phyloP scores from a whole-genome alignment of 2,113 vertebrate species.

The Indicator indicator region DNA sequence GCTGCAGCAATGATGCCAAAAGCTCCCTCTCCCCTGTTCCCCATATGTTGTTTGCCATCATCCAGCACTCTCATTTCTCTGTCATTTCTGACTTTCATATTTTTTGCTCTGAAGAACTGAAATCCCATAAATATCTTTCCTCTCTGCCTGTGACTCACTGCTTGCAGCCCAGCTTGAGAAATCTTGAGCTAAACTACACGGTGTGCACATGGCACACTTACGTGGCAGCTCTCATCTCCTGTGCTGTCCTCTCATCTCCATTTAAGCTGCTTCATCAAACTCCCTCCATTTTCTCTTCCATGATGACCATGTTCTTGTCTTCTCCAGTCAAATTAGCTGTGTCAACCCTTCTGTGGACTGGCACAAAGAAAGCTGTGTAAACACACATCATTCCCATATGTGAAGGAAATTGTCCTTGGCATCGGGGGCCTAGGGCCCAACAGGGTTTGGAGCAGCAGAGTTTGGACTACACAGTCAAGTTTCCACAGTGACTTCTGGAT shows the following conservation, averaged over 20 bases:
- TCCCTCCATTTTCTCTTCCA: background rate
- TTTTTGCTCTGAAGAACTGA: slow-evolving; percentile 8
- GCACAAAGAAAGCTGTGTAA: background rate
- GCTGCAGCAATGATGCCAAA: background rate
- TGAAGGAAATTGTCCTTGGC: background rate
- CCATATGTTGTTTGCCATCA: slow-evolving; percentile 22
- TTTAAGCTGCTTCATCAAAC: background rate
- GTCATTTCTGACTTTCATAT: slow-evolving; percentile 9
- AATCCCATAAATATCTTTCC: slow-evolving; percentile 24
- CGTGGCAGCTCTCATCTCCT: background rate
- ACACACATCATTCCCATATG: background rate
- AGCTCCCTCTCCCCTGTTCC: slow-evolving; percentile 8
- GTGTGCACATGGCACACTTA: background rate
- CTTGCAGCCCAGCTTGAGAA: slow-evolving; percentile 5
- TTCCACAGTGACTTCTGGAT: background rate
- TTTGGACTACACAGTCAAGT: background rate
- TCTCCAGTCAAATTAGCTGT: background rate
- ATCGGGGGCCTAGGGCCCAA: background rate
- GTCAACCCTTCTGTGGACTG: background rate
- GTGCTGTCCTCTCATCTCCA: background rate
- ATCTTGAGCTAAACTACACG: background rate
- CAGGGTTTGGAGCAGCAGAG: background rate
- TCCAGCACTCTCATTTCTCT: slow-evolving; percentile 22
- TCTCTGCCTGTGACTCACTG: background rate
- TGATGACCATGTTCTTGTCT: background rate